phyloP scores from a whole-genome alignment of 2,888 invertebrate genomes.

The Lithodes maja region DNA sequence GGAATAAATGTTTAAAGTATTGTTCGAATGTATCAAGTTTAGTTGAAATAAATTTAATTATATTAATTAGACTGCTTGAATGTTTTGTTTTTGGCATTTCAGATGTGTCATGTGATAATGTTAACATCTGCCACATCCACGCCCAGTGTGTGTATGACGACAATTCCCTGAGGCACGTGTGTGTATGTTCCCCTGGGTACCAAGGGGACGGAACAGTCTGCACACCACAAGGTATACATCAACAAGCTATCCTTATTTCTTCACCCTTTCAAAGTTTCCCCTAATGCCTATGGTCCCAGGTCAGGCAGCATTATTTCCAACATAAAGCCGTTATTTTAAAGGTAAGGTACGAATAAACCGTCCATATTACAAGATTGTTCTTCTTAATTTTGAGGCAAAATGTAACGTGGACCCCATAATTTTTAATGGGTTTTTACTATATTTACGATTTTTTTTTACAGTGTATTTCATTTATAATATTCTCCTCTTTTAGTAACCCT shows the following conservation, averaged over 20 bases:
- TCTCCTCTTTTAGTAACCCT: no score
- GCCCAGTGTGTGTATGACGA: conserved; percentile 82
- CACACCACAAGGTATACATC: conserved; percentile 65
- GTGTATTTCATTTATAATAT: no score
- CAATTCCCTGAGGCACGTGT: conserved; percentile 73
- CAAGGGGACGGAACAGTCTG: conserved; percentile 77
- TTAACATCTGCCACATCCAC: conserved; percentile 84
- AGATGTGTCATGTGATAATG: conserved; percentile 74
- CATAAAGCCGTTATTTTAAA: no score
- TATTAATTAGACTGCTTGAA: no score
- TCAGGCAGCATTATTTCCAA: no score
- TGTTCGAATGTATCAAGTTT: no score
- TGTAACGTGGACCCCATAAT: no score
- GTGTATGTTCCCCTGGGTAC: conserved; percentile 78
- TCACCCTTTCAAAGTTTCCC: neutral
- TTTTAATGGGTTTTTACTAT: no score
- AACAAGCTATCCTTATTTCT: neutral
- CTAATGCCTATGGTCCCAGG: no score
- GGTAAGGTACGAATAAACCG: neutral
- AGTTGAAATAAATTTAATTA: no score
- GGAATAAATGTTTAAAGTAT: no score
- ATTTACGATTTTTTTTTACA: no score
- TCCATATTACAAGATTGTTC: neutral
- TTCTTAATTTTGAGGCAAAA: neutral
- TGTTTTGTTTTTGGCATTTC: neutral